Evolutionary conservation across 2,113 vertebrate genomes (phyloP).

Genomic region (Montifringilla adamsi): DNA sequence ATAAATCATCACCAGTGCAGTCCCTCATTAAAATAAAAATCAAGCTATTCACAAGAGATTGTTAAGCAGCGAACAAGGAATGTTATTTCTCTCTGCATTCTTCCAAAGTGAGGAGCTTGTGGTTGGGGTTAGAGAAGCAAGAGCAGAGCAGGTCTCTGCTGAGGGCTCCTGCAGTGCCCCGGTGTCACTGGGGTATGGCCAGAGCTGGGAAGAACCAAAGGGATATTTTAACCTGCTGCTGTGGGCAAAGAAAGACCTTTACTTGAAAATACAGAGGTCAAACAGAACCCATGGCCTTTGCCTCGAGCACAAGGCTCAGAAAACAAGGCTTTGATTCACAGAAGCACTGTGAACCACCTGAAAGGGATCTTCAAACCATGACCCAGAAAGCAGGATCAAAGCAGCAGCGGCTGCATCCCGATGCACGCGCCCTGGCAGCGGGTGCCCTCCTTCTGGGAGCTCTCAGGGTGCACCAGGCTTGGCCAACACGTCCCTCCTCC

Average conservation of each 20-base stretch:
- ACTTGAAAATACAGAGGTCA: neutral
- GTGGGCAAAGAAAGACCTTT: neutral
- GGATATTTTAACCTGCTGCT: neutral
- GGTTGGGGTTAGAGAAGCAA: neutral
- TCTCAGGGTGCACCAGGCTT: neutral
- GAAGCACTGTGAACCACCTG: neutral
- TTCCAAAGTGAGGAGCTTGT: neutral
- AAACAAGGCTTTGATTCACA: neutral
- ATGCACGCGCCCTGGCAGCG: accelerated
- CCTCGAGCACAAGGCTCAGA: neutral
- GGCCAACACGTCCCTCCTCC: accelerated
- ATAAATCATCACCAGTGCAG: neutral
- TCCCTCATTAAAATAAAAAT: constrained; percentile 39
- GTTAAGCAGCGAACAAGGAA: neutral
- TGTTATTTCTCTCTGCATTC: neutral
- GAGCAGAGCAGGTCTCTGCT: neutral
- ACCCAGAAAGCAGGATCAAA: neutral
- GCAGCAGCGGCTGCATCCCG: neutral
- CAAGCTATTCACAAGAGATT: neutral
- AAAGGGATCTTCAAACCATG: neutral
- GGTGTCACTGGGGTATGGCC: neutral
- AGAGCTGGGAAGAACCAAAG: neutral
- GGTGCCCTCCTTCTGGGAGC: neutral
- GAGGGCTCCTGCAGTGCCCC: neutral
- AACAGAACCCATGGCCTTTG: neutral